phyloP scores from a whole-genome alignment of 2,113 vertebrate genomes.

The Etheostoma cragini region DNA sequence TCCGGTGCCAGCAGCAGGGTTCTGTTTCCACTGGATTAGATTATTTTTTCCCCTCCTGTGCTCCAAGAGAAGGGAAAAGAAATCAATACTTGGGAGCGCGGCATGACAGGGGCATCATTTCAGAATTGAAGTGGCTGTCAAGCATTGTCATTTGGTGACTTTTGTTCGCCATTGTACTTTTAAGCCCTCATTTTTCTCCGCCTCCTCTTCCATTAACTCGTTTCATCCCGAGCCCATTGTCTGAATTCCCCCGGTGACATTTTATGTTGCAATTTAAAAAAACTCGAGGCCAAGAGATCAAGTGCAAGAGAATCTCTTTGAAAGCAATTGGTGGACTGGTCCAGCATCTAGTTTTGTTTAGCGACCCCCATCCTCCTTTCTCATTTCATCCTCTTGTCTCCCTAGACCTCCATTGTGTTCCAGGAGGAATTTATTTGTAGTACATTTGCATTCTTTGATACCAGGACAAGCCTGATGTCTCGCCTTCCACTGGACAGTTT shows the following conservation, averaged over 20 bases:
- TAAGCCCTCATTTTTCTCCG: constrained; percentile 95
- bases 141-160: constrained; percentile 94
- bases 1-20: constrained; percentile 77
- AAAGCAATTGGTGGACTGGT: constrained; percentile 76
- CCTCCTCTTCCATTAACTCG: constrained; percentile 64
- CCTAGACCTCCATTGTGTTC: constrained; percentile 70
- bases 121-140: constrained; percentile 97
- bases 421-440: constrained; percentile 80
- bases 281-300: constrained; percentile 87
- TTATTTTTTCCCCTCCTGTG: constrained; percentile 76
- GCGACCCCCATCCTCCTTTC: constrained; percentile 60
- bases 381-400: constrained; percentile 72
- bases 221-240: constrained; percentile 82
- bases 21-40: constrained; percentile 91
- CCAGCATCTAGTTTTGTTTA: constrained; percentile 81
- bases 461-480: constrained; percentile 76
- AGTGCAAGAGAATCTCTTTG: constrained; percentile 84
- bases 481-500: constrained; percentile 71
- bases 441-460: constrained; percentile 84
- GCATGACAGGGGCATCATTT: constrained; percentile 96
- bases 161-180: constrained; percentile 94
- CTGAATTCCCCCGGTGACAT: constrained; percentile 88
- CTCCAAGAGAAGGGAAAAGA: constrained; percentile 66
- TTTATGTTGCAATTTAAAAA: constrained; percentile 86
- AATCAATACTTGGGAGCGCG: constrained; percentile 92